Conservation (phyloP, 2,113 vertebrate species). For the Menura novaehollandiae region DNA sequence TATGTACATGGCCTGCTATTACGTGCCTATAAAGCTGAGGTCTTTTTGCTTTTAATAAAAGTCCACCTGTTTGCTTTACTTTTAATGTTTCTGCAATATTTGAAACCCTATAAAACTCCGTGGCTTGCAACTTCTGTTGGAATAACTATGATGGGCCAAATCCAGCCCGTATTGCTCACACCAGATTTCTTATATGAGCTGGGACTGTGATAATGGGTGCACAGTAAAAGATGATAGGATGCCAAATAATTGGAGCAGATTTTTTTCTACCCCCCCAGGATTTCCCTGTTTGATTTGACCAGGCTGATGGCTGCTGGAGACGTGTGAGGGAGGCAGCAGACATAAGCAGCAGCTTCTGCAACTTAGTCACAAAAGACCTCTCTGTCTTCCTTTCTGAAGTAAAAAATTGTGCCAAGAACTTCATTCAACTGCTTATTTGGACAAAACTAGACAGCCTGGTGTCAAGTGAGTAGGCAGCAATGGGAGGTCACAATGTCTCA, state of each 20-base stretch:
- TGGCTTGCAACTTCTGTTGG: neutral
- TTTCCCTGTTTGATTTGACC: neutral
- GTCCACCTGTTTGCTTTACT: conserved; percentile 5
- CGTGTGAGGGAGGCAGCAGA: neutral
- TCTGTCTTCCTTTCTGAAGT: neutral
- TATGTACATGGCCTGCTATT: neutral
- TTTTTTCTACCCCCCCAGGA: neutral
- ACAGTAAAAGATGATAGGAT: neutral
- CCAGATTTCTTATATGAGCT: neutral
- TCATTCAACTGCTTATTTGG: neutral
- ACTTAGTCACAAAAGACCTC: neutral
- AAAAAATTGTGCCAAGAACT: neutral
- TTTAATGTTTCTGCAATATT: neutral
- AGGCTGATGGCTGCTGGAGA: neutral
- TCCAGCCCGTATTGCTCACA: neutral
- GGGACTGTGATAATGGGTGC: neutral
- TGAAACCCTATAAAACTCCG: neutral
- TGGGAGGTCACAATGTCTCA: neutral
- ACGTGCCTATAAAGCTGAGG: neutral
- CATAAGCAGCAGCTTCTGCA: neutral
- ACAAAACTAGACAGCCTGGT: neutral
- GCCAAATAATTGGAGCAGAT: neutral
- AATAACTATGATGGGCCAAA: neutral
- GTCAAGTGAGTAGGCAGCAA: neutral
- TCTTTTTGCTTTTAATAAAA: neutral